phyloP scores from a whole-genome alignment of 2,113 vertebrate species.

The Cranoglanis bouderius region DNA sequence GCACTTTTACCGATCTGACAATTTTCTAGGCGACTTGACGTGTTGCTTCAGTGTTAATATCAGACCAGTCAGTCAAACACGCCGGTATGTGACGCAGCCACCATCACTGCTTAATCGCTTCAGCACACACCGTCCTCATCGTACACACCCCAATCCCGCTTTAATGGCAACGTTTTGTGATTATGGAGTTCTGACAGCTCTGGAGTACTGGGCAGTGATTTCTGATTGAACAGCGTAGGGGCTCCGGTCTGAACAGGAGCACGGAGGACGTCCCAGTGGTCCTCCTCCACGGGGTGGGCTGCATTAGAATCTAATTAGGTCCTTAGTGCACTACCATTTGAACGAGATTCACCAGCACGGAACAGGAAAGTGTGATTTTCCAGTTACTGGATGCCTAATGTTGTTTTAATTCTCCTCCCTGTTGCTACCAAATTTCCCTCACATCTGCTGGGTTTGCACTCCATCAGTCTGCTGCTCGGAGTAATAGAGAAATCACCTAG shows the following conservation, averaged over 20 bases:
- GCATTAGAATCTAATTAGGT: conserved; percentile 60
- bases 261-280: conserved; percentile 37
- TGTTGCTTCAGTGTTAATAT: conserved; percentile 42
- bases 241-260: conserved; percentile 27
- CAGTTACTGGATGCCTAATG: conserved; percentile 51
- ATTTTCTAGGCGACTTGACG: conserved; percentile 38
- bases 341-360: conserved; percentile 48
- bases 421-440: conserved; percentile 60
- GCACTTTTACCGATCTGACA: conserved; percentile 31
- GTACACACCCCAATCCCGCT: conserved; percentile 25
- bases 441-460: conserved; percentile 61
- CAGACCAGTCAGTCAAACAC: conserved; percentile 45
- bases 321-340: conserved; percentile 48
- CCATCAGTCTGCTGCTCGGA: conserved; percentile 50
- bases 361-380: conserved; percentile 58
- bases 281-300: conserved; percentile 44
- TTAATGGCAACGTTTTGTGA: conserved; percentile 28
- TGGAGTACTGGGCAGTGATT: conserved; percentile 10
- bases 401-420: conserved; percentile 63
- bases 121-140: conserved; percentile 15
- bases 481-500: conserved; percentile 57
- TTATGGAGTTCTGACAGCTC: conserved; percentile 9
- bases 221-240: conserved; percentile 1
- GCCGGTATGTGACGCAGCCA: conserved; percentile 29
- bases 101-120: conserved; percentile 39